These are phyloP conservation scores for Lagopus leucura DNA, from an alignment of 2,113 vertebrate genomes.

Conservation along the genomic window DNA sequence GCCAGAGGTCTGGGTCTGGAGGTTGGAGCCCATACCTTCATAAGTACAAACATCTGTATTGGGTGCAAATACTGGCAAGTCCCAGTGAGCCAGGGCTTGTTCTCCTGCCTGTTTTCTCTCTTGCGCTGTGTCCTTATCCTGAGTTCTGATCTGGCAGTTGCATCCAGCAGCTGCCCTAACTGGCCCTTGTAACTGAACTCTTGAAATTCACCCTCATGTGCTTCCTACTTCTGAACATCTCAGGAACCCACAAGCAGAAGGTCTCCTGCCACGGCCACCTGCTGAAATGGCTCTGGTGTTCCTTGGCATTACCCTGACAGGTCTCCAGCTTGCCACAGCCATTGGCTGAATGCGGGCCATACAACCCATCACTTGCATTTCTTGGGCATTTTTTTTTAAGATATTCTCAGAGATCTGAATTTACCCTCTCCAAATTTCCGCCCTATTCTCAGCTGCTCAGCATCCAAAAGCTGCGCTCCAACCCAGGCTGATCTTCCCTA, in stretches of 20 bases:
- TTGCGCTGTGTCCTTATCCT: conserved; percentile 44
- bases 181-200: conserved; percentile 51
- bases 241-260: background rate
- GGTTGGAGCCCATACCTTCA: conserved; percentile 16
- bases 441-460: background rate
- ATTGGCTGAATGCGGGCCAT: rapidly evolving
- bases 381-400: background rate
- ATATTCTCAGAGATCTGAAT: background rate
- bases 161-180: conserved; percentile 49
- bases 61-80: conserved; percentile 57
- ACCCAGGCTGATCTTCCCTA: background rate
- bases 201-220: background rate
- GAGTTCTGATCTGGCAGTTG: conserved; percentile 67
- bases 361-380: background rate
- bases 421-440: background rate
- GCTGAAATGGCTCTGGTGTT: background rate
- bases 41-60: conserved; percentile 41
- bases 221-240: background rate
- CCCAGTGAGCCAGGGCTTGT: conserved; percentile 49
- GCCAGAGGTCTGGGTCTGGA: conserved; percentile 43
- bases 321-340: background rate
- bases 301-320: background rate
- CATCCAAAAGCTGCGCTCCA: background rate
- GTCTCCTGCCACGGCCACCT: background rate
- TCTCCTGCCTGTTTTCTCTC: conserved; percentile 40